phyloP scores from a whole-genome alignment of 2,797 vertebrate genomes.

The Chloroceryle amazona region DNA sequence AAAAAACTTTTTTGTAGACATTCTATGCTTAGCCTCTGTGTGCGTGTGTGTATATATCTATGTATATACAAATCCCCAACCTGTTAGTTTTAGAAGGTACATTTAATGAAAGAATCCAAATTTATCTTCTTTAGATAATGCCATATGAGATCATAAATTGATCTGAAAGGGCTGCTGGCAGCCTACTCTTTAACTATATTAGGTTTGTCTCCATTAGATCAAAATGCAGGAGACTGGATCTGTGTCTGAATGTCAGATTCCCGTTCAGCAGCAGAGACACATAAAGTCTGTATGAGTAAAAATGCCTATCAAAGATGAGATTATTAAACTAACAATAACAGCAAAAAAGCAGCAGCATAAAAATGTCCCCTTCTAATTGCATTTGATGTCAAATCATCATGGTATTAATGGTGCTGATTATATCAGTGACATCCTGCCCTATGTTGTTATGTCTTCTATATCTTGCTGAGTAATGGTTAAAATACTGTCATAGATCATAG shows the following conservation, averaged over 20 bases:
- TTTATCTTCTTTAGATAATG: background rate
- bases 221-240: background rate
- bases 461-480: background rate
- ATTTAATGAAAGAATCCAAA: background rate
- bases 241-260: slow-evolving; percentile 22
- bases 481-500: background rate
- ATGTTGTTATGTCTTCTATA: background rate
- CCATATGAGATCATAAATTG: background rate
- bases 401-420: slow-evolving; percentile 2
- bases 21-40: background rate
- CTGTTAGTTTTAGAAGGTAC: background rate
- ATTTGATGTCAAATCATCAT: background rate
- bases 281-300: slow-evolving; percentile 31
- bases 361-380: background rate
- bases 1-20: background rate
- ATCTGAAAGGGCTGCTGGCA: slow-evolving; percentile 13
- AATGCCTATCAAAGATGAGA: background rate
- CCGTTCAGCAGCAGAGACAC: background rate
- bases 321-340: slow-evolving; percentile 19
- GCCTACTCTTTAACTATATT: background rate
- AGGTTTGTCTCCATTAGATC: slow-evolving; percentile 34
- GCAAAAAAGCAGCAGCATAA: background rate
- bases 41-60: accelerated
- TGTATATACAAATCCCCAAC: background rate
- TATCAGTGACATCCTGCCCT: background rate